phyloP scores from a whole-genome alignment of 2,113 vertebrate species.

The Alouatta palliata region DNA sequence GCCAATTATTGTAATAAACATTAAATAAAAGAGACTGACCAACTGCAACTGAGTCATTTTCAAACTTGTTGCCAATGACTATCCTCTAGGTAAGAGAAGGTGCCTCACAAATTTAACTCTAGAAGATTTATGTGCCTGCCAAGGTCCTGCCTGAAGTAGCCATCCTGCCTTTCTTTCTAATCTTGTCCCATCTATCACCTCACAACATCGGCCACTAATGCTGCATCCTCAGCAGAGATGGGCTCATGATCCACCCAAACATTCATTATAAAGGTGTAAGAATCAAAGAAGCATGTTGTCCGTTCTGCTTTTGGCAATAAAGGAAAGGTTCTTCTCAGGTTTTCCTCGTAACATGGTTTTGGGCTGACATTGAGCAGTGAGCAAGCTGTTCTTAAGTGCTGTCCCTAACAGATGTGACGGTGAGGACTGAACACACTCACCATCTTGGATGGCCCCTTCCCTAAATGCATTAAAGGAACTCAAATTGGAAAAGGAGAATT shows the following conservation, averaged over 20 bases:
- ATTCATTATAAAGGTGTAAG: background rate
- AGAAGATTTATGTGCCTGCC: background rate
- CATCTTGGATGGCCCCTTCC: background rate
- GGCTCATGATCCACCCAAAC: background rate
- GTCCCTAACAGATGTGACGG: background rate
- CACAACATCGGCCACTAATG: background rate
- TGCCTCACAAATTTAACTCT: background rate
- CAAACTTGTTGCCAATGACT: background rate
- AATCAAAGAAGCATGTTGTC: background rate
- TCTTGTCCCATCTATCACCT: background rate
- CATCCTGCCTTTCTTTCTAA: background rate
- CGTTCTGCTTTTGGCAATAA: background rate
- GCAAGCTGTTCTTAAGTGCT: background rate
- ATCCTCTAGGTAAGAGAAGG: background rate
- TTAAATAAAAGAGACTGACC: background rate
- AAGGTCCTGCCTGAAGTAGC: background rate
- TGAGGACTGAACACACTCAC: background rate
- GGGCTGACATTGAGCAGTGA: background rate
- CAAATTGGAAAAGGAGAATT: background rate
- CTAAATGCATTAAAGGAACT: background rate
- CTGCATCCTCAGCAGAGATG: background rate
- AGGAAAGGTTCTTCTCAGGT: background rate
- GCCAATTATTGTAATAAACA: background rate
- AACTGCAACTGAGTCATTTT: background rate
- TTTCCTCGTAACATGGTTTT: background rate